Conservation (phyloP, 2,113 vertebrate species). For the Urocitellus parryii region DNA sequence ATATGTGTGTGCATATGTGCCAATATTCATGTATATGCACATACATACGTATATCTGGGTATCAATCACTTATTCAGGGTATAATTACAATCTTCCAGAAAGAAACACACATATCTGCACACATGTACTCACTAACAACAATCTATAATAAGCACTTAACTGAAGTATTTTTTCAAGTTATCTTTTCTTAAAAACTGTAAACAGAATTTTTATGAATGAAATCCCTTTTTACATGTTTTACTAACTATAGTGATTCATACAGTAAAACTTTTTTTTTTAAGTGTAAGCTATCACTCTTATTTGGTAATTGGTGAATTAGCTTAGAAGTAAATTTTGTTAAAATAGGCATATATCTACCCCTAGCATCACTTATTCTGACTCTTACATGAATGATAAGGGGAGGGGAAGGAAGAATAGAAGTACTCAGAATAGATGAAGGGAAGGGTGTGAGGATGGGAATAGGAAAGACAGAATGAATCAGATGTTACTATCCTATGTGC, state of each 20-base stretch:
- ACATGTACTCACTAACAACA: not conserved
- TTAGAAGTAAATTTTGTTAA: not conserved
- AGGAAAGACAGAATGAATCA: too few relatives aligned
- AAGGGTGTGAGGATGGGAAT: too few relatives aligned
- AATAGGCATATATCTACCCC: not conserved
- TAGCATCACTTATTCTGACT: not conserved
- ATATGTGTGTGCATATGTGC: not conserved
- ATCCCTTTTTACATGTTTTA: not conserved
- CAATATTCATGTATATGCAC: not conserved
- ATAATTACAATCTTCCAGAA: not conserved
- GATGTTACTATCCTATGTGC: too few relatives aligned
- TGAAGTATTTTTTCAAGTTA: slow-evolving; percentile 19
- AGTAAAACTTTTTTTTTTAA: slow-evolving; percentile 18
- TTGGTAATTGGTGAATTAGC: not conserved
- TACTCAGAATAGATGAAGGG: too few relatives aligned
- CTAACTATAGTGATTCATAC: slow-evolving; percentile 37
- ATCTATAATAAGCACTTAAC: not conserved
- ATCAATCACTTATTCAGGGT: not conserved
- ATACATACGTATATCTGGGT: not conserved
- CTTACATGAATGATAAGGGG: not conserved
- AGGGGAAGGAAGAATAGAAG: too few relatives aligned
- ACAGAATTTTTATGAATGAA: slow-evolving; percentile 40
- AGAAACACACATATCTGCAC: not conserved
- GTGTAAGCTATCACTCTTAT: not conserved
- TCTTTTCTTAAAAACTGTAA: slow-evolving; percentile 48